Conservation (phyloP, 2,888 invertebrate species). For the Melinopterus prodromus region DNA sequence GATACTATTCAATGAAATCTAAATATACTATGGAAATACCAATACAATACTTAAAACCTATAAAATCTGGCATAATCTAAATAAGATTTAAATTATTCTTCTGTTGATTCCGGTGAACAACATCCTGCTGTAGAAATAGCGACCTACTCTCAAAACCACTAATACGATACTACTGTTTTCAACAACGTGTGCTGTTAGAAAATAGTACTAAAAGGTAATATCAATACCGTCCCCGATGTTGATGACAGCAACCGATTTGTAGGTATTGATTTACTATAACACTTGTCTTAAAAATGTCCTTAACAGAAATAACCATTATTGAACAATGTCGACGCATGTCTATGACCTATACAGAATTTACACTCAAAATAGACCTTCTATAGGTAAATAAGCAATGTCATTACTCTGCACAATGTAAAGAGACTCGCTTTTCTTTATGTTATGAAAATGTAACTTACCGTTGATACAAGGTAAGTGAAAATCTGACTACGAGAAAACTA, state of each 20-base stretch:
- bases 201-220: background rate
- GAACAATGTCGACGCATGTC: background rate
- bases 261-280: background rate
- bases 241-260: background rate
- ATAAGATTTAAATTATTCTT: background rate
- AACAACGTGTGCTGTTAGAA: no score
- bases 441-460: background rate
- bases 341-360: background rate
- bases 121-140: background rate
- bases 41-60: background rate
- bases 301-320: background rate
- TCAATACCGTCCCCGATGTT: background rate
- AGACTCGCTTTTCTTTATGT: background rate
- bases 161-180: no score
- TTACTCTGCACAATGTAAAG: background rate
- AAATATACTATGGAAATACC: background rate
- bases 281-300: background rate
- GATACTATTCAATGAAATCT: background rate
- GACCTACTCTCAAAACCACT: no score
- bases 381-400: background rate
- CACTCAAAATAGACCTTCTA: background rate
- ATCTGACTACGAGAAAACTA: background rate
- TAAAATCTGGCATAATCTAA: background rate
- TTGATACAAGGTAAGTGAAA: background rate
- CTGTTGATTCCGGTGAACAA: background rate